Base-by-base conservation (phyloP, 2,888 invertebrate genomes). In the Drosophila aldrichi region DNA sequence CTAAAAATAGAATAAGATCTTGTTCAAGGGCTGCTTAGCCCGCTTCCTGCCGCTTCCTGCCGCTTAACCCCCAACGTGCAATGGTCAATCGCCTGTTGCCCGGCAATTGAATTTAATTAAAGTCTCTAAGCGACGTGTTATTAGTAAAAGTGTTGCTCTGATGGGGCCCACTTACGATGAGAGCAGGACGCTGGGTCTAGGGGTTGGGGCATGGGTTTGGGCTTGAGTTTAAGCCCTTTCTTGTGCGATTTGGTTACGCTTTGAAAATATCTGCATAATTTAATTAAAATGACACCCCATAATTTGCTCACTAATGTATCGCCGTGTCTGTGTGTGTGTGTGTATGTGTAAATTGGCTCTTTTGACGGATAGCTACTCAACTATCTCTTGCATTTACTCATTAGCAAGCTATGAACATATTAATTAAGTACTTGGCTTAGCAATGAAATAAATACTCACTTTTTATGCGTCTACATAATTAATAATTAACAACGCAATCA, bases 391-490 rank as follows among this genome's bases (percentile, higher is more conserved):
- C 79, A 82, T 83, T 80, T 76, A 82, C 84, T 74, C 80, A 81
- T 90, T 89, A 82, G 81, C 81, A 81, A 81, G 82, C 79, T 89
- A 89, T 88, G 88, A 81, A 82, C 89, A 90, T 78, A 78, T 87
- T 91, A 91, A 91, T 91, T 91, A 86, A 81, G 79, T 77, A 81
- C 78, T 77, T 62, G 20, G 9, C 34, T 51, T 18, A 16, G 70
- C 74, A 68, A 66, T 57, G 6, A 67, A 44, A 25, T 44, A 10
- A 41, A 3, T 62, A 77, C 66, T 63, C 32, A 12, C 29, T 48
- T 3, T 20, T 49, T 8, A 6, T 8, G 12, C 10, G n/a, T 12
- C 52, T 66, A 58, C 41, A 59, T 79, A 76, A 76, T 77, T 68
- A 25, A 63, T 52, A 71, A 40, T 38, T 18, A 65, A 38, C 29